A percentile compares a stretch with the other conserved stretches of the same genome.
phyloP scores from a whole-genome alignment of 2,113 vertebrate species.

The Dromaius novaehollandiae region DNA sequence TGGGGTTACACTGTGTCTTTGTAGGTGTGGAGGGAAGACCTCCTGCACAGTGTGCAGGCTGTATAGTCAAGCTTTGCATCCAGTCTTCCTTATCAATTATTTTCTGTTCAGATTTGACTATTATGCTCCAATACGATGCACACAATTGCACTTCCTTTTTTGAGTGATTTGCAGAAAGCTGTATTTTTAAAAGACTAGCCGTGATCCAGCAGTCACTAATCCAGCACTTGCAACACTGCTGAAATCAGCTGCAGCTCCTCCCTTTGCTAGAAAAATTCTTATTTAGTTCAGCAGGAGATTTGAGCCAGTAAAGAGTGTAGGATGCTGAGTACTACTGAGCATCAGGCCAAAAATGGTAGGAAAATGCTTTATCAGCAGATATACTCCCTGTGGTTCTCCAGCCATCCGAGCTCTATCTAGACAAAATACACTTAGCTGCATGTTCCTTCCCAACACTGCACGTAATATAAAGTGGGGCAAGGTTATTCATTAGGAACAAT shows the following conservation, averaged over 20 bases:
- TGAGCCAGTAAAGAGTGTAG: background rate
- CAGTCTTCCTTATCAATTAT: background rate
- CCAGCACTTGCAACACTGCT: background rate
- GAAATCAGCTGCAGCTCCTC: conserved; percentile 27
- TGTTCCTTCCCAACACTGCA: background rate
- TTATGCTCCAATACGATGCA: background rate
- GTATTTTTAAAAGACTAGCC: background rate
- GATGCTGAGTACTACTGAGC: background rate
- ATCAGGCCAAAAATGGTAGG: background rate
- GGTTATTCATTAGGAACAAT: background rate
- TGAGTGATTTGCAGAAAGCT: background rate
- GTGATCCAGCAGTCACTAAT: background rate
- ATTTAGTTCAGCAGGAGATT: background rate
- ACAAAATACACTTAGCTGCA: background rate
- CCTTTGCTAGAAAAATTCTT: background rate
- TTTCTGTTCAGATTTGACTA: background rate
- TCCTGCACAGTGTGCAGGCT: background rate
- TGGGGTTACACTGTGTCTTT: background rate
- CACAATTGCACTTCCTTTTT: background rate
- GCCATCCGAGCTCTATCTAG: background rate
- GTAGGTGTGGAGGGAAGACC: background rate
- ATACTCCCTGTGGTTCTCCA: background rate
- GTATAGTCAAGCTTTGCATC: background rate
- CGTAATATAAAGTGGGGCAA: background rate
- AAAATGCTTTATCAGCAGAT: background rate